phyloP scores from a whole-genome alignment of 2,888 invertebrate species.

The Watsonalla cultraria region DNA sequence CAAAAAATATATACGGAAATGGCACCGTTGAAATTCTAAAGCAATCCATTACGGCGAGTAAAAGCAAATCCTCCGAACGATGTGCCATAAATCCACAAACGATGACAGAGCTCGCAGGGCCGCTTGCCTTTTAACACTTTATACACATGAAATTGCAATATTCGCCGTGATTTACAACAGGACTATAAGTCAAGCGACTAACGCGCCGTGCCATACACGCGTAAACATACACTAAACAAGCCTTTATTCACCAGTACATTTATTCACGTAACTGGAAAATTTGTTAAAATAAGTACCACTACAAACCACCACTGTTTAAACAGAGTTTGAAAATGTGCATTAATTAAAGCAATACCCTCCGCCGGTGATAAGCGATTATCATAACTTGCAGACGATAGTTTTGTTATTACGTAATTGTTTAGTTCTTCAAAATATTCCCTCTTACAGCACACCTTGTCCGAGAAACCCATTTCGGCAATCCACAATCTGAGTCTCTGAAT shows the following conservation, averaged over 20 bases:
- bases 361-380: too few relatives aligned
- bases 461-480: too few relatives aligned
- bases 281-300: too few relatives aligned
- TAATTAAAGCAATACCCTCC: too few relatives aligned
- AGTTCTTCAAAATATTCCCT: too few relatives aligned
- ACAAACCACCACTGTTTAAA: too few relatives aligned
- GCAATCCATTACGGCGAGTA: constrained; percentile 38
- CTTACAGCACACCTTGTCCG: too few relatives aligned
- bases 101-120: constrained; percentile 44
- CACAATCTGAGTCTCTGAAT: too few relatives aligned
- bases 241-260: constrained; percentile 11
- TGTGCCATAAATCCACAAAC: constrained; percentile 43
- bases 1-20: constrained; percentile 21
- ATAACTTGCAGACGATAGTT: too few relatives aligned
- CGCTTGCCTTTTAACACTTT: constrained; percentile 42
- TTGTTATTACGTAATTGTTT: too few relatives aligned
- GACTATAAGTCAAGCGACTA: constrained; percentile 20
- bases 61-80: constrained; percentile 44
- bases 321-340: too few relatives aligned
- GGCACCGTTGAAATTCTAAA: constrained; percentile 30
- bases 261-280: not conserved
- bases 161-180: constrained; percentile 37
- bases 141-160: constrained; percentile 39
- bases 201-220: not conserved
- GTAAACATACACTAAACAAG: constrained; percentile 8